Base-by-base conservation (phyloP, 2,797 vertebrate genomes). In the Pseudochaenichthys georgianus region DNA sequence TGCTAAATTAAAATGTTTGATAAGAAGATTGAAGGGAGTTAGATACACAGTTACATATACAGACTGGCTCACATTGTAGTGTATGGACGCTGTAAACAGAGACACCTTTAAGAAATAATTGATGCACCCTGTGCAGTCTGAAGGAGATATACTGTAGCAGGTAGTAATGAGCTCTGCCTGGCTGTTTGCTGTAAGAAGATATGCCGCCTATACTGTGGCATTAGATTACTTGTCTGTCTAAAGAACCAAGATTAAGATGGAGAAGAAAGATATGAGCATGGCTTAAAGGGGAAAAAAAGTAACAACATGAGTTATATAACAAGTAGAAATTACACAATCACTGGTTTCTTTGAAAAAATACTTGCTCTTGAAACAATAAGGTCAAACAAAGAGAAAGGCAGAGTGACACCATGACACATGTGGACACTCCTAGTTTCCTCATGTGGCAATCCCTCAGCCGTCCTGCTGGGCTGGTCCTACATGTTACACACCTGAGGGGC, bases 91-190 rank as follows among this genome's bases (percentile, higher is more conserved):
- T 78, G 73, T 77, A 80, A 86, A 80, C 28, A 75, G 75, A 84
- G 58, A 51, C 53, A 64, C 63, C 43, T 72, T 80, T 67, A 3
- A 85, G 82, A 84, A 92, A 92, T 91, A 89, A 93, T 91, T 92
- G 17, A 93, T 92, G 87, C 34, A 21, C 50, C 64, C 19, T n/a
- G 57, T 72, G 70, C 45, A 60, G 62, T 78, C 84, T 82, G 58
- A 86, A 87, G 83, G 59, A 87, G 83, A 79, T 21, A 70, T 28
- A 67, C 47, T 23, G 28, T 28, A 66, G 70, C 78, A 59, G 68
- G 57, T 23, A 42, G 73, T 53, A 88, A 85, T 82, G 81, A 89
- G 78, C 71, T 28, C 28, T 28, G 28, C 28, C 28, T 74, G 60
- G 69, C 57, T 62, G 34, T 38, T 62, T 45, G 47, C 16, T 62